Evolutionary conservation across 2,888 invertebrate genomes (phyloP), one percentile per base, ranked within the genome.

Genomic region (Platerodrilus igneus): DNA sequence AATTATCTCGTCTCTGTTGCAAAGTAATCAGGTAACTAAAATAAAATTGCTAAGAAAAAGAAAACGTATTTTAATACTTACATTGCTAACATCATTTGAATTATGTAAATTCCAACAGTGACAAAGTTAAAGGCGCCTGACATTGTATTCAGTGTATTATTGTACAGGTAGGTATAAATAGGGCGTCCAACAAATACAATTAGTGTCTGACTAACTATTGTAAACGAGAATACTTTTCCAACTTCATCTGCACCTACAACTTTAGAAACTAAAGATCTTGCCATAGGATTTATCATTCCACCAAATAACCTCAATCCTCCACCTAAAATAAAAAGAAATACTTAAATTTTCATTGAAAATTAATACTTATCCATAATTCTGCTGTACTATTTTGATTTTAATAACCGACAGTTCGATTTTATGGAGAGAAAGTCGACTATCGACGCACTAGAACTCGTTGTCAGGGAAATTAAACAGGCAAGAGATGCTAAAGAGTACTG

Each of bases 211-310:
- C 81, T 57, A 3, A 78, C 74, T 18, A 80, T 75, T 56, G 80
- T 76, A 36, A 86, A 66, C 0, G 85, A 77, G 58, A 83, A 85
- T 15, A 84, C 74, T 67, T 70, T 68, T 60, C 75, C 76, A 4
- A 76, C 69, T 51, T 83, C 83, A 37, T 76, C 72, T 4, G 68
- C 50, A 1, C 77, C 73, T 9, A 80, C 69, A 18, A 74, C 70
- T 60, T 80, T 81, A 1, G 81, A 76, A 19, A 83, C 57, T 41
- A 78, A 64, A 1, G 81, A 74, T 36, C 79, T 69, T 26, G 77
- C 64, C 45, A 81, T 68, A 1, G 83, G 79, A 20, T 74, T 68
- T 6, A 76, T 63, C 4, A 78, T 57, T 1, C 74, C 73, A 43
- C 71, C 70, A 47, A 81, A 71, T 45, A 73, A 55, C 26, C 74